These are phyloP conservation scores for Troides helena DNA, from an alignment of 2,888 invertebrate species.

Conservation along the genomic window DNA sequence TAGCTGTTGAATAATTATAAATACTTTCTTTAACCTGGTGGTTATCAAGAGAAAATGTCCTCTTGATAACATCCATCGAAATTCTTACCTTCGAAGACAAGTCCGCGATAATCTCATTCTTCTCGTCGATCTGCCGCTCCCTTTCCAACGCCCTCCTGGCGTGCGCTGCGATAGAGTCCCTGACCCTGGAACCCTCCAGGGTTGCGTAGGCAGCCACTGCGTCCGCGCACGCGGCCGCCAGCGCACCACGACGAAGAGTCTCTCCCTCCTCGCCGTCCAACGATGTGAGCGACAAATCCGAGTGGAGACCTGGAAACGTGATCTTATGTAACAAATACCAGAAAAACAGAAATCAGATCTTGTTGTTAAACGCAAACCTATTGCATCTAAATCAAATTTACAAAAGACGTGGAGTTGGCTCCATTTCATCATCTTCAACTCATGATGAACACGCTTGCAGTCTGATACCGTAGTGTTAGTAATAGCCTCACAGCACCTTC, in stretches of 20 bases:
- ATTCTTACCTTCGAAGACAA: conserved; percentile 86
- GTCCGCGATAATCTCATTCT: conserved; percentile 88
- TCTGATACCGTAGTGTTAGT: too few species aligned
- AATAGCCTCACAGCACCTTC: too few species aligned
- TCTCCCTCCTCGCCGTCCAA: conserved; percentile 79
- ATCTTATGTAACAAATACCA: too few species aligned
- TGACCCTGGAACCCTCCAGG: conserved; percentile 86
- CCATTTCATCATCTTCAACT: too few species aligned
- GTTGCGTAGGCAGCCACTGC: conserved; percentile 86
- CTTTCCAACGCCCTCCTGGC: conserved; percentile 87
- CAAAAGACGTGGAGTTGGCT: too few species aligned
- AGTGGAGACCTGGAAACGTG: conserved; percentile 80
- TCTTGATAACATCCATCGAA: neutral
- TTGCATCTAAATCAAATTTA: too few species aligned
- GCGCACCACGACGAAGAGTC: conserved; percentile 80
- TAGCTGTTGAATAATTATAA: too few species aligned
- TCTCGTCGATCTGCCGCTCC: conserved; percentile 89
- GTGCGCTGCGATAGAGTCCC: conserved; percentile 88
- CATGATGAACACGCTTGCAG: too few species aligned
- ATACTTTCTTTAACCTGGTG: too few species aligned
- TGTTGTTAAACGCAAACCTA: too few species aligned
- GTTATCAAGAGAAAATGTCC: too few species aligned
- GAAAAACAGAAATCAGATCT: too few species aligned
- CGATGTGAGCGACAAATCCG: conserved; percentile 84
- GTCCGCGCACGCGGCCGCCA: conserved; percentile 87